These are phyloP conservation scores for Rhyacophila evoluta DNA, from an alignment of 2,888 invertebrate genomes.

Conservation along the genomic window DNA sequence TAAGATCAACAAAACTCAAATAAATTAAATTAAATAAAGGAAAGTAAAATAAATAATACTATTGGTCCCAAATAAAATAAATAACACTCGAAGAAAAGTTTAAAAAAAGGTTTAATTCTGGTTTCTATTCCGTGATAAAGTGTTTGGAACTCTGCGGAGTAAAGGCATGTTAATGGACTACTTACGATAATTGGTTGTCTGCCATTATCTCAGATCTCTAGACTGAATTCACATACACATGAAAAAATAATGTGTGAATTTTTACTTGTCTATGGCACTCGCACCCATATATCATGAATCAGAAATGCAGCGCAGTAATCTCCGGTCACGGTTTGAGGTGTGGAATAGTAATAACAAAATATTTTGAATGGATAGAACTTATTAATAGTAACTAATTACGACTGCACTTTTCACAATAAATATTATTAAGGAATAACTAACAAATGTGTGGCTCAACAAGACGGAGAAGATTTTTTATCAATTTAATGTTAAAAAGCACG, in stretches of 20 bases:
- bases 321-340: too few species aligned
- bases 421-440: neutral
- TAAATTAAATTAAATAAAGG: conserved; percentile 36
- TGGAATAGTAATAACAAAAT: conserved; percentile 42
- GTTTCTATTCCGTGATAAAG: too few species aligned
- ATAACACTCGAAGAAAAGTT: conserved; percentile 30
- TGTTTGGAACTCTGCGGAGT: too few species aligned
- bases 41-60: conserved; percentile 33
- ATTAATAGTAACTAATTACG: neutral
- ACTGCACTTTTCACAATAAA: neutral
- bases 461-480: neutral
- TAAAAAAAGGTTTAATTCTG: too few species aligned
- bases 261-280: too few species aligned
- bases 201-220: too few species aligned
- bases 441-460: neutral
- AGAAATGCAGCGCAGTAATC: too few species aligned
- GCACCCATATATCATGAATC: too few species aligned
- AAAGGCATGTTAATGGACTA: too few species aligned
- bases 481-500: neutral
- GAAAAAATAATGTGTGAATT: too few species aligned
- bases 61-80: conserved; percentile 46
- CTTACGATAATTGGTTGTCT: too few species aligned
- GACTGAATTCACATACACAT: too few species aligned
- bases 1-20: neutral
- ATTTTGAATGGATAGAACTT: conserved; percentile 27